phyloP scores from a whole-genome alignment of 2,113 vertebrate species.

The Muntiacus muntjak region DNA sequence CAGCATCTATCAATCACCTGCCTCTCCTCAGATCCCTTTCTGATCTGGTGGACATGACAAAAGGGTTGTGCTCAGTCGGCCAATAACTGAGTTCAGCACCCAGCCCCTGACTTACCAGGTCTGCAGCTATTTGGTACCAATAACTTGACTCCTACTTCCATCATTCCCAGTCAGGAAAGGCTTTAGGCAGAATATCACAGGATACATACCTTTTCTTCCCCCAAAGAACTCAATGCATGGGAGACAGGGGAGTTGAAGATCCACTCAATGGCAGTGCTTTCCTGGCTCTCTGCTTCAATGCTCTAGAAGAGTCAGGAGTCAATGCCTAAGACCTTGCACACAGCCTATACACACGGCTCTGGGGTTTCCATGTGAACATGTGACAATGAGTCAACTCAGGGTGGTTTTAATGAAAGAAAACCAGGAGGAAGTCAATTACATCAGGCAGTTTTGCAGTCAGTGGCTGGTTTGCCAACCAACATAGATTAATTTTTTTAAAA shows the following conservation, averaged over 20 bases:
- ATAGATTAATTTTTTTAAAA: neutral
- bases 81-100: neutral
- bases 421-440: slow-evolving; percentile 29
- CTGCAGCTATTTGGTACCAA: slow-evolving; percentile 26
- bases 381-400: neutral
- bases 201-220: slow-evolving; percentile 19
- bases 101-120: neutral
- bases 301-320: slow-evolving; percentile 4
- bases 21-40: slow-evolving; percentile 18
- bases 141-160: neutral
- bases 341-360: neutral
- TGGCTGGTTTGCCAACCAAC: slow-evolving; percentile 7
- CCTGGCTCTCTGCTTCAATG: neutral
- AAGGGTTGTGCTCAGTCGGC: neutral
- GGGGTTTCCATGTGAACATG: neutral
- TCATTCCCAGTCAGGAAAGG: neutral
- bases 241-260: neutral
- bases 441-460: slow-evolving; percentile 27
- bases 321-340: neutral
- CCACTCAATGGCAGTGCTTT: neutral
- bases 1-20: neutral
- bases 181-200: neutral
- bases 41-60: neutral
- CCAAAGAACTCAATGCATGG: neutral
- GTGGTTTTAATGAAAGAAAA: slow-evolving; percentile 39